Evolutionary conservation across 1,140 invertebrate species (phyloP).

Genomic region (Apocrypta bakeri): DNA sequence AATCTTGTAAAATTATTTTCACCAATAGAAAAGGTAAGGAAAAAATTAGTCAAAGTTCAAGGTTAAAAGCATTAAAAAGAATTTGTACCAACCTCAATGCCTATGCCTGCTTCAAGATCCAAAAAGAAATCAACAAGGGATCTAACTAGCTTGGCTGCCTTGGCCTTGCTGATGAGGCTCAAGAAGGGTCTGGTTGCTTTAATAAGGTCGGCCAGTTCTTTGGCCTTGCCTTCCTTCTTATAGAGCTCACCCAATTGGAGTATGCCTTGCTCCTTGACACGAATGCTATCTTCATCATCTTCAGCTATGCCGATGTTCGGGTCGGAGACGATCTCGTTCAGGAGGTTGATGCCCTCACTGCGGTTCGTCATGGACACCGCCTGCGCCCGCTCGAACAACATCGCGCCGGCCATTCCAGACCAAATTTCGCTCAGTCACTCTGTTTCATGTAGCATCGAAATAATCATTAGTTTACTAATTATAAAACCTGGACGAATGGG

Average conservation of each 20-base stretch:
- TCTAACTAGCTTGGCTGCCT: slow-evolving; percentile 97
- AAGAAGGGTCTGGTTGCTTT: slow-evolving; percentile 96
- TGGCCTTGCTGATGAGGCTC: slow-evolving; percentile 96
- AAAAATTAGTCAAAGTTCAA: background rate
- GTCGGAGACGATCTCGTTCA: slow-evolving; percentile 83
- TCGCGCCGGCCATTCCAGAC: slow-evolving; percentile 85
- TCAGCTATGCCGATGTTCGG: slow-evolving; percentile 79
- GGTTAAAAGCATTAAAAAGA: background rate
- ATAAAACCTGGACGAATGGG: background rate
- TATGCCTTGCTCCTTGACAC: slow-evolving; percentile 92
- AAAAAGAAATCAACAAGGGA: slow-evolving; percentile 98
- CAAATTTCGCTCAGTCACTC: slow-evolving; percentile 49
- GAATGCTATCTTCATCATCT: slow-evolving; percentile 90
- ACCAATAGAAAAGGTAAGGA: no score
- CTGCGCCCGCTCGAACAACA: slow-evolving; percentile 87
- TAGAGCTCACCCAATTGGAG: slow-evolving; percentile 91
- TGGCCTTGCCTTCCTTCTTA: slow-evolving; percentile 93
- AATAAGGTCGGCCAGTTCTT: slow-evolving; percentile 94
- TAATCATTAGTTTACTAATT: background rate
- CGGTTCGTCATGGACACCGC: slow-evolving; percentile 81
- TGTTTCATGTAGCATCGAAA: background rate
- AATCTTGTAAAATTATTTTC: no score
- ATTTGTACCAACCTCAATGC: slow-evolving; percentile 81
- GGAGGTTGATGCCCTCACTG: slow-evolving; percentile 81
- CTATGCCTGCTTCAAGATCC: slow-evolving; percentile 95